Conservation (phyloP, 2,113 vertebrate species). For the Urocynchramus pylzowi region DNA sequence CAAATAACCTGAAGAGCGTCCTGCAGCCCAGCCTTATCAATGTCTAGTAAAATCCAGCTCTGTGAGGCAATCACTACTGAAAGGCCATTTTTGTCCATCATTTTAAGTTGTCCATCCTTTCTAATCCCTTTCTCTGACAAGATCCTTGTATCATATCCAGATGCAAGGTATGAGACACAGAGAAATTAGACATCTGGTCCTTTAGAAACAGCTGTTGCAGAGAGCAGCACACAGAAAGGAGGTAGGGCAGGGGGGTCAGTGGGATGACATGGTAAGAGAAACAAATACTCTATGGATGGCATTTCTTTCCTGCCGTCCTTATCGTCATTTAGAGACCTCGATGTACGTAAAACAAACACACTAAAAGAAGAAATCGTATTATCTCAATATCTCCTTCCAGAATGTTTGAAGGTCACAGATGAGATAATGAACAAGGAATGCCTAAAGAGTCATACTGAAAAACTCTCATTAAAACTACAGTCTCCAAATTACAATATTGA, state of each 20-base stretch:
- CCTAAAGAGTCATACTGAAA: neutral
- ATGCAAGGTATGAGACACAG: neutral
- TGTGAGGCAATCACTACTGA: neutral
- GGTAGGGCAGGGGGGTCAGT: fast-evolving
- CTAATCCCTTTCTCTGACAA: neutral
- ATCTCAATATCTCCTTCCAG: neutral
- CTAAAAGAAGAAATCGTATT: neutral
- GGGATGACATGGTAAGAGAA: neutral
- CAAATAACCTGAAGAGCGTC: neutral
- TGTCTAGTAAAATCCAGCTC: neutral
- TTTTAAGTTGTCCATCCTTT: neutral
- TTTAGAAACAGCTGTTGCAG: neutral
- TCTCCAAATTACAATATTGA: conserved; percentile 19
- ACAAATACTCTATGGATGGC: neutral
- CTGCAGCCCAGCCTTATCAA: neutral
- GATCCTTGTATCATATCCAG: neutral
- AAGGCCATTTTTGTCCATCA: neutral
- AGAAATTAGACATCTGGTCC: neutral
- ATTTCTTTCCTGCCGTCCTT: neutral
- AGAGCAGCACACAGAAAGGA: too few relatives aligned
- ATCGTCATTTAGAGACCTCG: neutral
- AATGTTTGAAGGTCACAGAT: conserved; percentile 36
- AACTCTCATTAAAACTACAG: conserved; percentile 40
- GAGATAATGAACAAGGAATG: conserved; percentile 37
- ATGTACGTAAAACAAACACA: neutral